phyloP scores from a whole-genome alignment of 2,888 invertebrate genomes.

The Lamproptera curius region DNA sequence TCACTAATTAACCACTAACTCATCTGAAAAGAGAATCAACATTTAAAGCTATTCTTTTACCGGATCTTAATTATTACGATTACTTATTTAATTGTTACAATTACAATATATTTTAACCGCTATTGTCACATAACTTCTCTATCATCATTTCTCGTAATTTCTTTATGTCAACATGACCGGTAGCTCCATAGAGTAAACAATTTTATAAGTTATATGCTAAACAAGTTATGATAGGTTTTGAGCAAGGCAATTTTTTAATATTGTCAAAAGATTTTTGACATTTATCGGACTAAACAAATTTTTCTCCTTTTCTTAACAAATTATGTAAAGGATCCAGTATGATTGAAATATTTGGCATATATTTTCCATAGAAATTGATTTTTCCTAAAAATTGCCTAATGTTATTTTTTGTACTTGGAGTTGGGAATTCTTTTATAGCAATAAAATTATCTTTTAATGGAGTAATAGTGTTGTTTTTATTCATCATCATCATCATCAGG shows the following conservation, averaged over 20 bases:
- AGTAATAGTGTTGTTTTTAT: constrained; percentile 25
- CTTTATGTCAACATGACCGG: too few relatives aligned
- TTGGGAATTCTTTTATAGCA: constrained; percentile 26
- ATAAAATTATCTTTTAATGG: constrained; percentile 29
- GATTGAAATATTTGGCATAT: constrained; percentile 9
- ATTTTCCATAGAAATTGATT: constrained; percentile 26
- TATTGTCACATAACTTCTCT: too few relatives aligned
- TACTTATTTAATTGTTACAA: too few relatives aligned
- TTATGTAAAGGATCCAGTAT: constrained; percentile 21
- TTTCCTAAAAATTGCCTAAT: constrained; percentile 27
- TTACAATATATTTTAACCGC: too few relatives aligned
- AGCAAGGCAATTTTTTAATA: constrained; percentile 21
- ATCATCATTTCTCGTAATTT: too few relatives aligned
- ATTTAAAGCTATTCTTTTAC: too few relatives aligned
- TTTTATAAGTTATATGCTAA: too few relatives aligned
- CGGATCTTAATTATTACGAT: too few relatives aligned
- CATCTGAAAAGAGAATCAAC: too few relatives aligned
- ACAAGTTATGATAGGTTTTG: constrained; percentile 21
- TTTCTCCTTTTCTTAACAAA: constrained; percentile 10
- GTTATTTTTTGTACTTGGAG: constrained; percentile 23
- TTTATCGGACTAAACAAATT: constrained; percentile 12
- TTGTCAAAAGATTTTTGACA: constrained; percentile 20
- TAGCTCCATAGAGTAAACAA: too few relatives aligned
- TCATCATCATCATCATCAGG: constrained; percentile 24
- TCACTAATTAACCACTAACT: too few relatives aligned